These are phyloP conservation scores for Neopelma chrysocephalum DNA, from an alignment of 2,797 vertebrate species.

Conservation along the genomic window DNA sequence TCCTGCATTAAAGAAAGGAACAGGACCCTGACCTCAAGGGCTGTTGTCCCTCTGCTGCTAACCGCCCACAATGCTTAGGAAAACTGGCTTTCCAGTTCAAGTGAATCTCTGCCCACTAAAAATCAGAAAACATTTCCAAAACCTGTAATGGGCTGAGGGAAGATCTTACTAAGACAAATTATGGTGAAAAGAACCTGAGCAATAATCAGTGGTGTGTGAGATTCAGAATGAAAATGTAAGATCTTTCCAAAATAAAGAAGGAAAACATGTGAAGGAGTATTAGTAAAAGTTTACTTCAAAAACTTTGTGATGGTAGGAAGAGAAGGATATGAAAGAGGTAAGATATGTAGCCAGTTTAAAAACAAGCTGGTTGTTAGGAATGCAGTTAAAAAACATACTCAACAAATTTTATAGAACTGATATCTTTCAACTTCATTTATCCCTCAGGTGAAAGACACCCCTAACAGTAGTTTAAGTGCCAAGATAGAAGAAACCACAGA, in stretches of 20 bases:
- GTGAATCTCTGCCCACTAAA: background rate
- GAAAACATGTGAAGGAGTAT: background rate
- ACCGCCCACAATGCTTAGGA: background rate
- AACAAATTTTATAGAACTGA: background rate
- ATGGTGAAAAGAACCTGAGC: background rate
- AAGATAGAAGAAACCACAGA: background rate
- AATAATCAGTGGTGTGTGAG: background rate
- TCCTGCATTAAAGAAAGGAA: background rate
- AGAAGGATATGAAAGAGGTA: background rate
- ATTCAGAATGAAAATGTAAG: background rate
- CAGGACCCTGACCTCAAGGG: background rate
- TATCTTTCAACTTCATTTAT: background rate
- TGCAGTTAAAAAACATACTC: background rate
- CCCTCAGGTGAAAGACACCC: background rate
- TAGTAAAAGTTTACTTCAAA: background rate
- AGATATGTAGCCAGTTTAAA: background rate
- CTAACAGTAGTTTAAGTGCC: background rate
- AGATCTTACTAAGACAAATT: background rate
- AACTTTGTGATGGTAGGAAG: background rate
- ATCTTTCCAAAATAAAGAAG: background rate
- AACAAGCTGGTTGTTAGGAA: background rate
- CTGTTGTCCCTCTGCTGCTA: accelerated
- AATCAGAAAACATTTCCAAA: background rate
- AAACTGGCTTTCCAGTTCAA: background rate
- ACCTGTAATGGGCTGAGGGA: background rate